Conservation (phyloP, 2,888 invertebrate genomes). For the Keiferia lycopersicella region DNA sequence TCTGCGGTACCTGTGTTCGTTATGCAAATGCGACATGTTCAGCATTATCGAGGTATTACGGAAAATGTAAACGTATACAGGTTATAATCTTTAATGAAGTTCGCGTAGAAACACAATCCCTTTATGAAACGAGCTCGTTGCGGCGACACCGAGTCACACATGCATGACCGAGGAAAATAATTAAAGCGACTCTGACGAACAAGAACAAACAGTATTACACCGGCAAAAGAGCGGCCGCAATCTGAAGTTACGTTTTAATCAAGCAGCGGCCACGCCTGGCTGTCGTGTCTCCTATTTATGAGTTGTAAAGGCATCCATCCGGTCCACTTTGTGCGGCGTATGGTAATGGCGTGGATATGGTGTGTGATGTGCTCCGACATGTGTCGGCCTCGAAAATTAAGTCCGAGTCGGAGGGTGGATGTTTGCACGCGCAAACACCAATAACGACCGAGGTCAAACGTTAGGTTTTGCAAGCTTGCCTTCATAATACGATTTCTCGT, state of each 20-base stretch:
- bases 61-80: constrained; percentile 32
- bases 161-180: constrained; percentile 63
- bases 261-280: constrained; percentile 70
- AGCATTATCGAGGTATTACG: constrained; percentile 20
- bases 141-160: constrained; percentile 50
- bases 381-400: constrained; percentile 72
- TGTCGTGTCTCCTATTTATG: constrained; percentile 68
- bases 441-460: constrained; percentile 35
- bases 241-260: constrained; percentile 72
- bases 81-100: constrained; percentile 40
- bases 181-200: constrained; percentile 59
- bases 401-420: constrained; percentile 53
- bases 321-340: constrained; percentile 63
- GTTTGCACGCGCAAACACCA: constrained; percentile 44
- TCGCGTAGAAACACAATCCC: constrained; percentile 43
- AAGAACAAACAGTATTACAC: constrained; percentile 54
- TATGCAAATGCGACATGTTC: constrained; percentile 22
- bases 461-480: constrained; percentile 18
- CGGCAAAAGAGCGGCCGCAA: constrained; percentile 55
- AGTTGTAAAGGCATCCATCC: constrained; percentile 67
- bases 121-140: constrained; percentile 45
- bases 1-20: constrained; percentile 9
- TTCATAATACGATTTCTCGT: constrained; percentile 8
- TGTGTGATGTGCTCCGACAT: constrained; percentile 70
- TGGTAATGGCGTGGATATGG: constrained; percentile 71